Evolutionary conservation across 2,888 invertebrate species (phyloP), one percentile per base, ranked within the genome.

Genomic region (Drosophila mimetica): DNA sequence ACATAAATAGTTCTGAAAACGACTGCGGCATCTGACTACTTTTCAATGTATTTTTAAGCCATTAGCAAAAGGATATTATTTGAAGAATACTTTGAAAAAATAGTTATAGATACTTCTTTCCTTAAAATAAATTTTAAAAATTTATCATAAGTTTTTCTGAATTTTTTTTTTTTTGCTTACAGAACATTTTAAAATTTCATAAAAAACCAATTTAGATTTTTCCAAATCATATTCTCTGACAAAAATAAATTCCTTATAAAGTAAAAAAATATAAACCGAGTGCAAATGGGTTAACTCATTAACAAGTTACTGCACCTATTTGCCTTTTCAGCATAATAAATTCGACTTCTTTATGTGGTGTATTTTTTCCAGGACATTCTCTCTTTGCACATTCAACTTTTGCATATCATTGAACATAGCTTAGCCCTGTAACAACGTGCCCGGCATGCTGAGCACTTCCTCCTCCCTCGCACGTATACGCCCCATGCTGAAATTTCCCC

Each of bases 381-480:
- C 8, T 14, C 51, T 34, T 22, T 51, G 39, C 32, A 18, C 41
- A 30, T 50, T 39, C 47, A 39, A 42, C 46, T 53, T 61, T 44
- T 63, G 76, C 64, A 75, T 76, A 69, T 59, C 44, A 77, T 72
- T 66, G 74, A 73, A 42, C 50, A 44, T 41, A 25, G 41, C 25
- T 63, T 63, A 42, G 34, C 57, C 48, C 52, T 52, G 53, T 50
- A 50, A 37, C 60, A 50, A 72, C 71, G 65, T 72, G 72, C 54
- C 54, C 20, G 52, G 66, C 42, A 59, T 67, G 39, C 34, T 8
- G 34, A 59, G 36, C 47, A 57, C 13, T 32, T 5, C 13, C 22
- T 13, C 4, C 39, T 6, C 14, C 25, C 14, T 20, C 14, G 16
- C 32, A 41, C 52, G 14, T 18, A 18, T 13, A 42, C 9, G 34